These are phyloP conservation scores for Daubentonia madagascariensis DNA, from an alignment of 2,113 vertebrate genomes.

Conservation along the genomic window DNA sequence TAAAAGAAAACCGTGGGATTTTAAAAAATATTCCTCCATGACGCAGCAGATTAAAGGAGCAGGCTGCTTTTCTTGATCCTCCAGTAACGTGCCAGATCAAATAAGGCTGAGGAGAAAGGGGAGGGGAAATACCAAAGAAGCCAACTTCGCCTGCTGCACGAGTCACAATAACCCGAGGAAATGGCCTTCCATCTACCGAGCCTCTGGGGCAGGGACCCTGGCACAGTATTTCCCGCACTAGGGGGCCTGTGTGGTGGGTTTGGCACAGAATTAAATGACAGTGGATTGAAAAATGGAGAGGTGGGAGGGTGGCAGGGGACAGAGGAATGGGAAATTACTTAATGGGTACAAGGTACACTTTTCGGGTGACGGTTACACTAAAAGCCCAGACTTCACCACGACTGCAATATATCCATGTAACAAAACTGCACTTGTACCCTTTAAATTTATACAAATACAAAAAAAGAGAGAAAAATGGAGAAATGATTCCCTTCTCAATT, in stretches of 20 bases:
- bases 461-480: too few species aligned
- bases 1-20: constrained; percentile 17
- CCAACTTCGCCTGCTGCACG: neutral
- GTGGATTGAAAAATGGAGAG: neutral
- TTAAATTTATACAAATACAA: too few species aligned
- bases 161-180: neutral
- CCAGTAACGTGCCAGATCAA: neutral
- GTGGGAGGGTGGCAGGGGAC: too few species aligned
- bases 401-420: too few species aligned
- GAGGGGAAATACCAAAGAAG: neutral
- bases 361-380: too few species aligned
- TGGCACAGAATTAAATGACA: neutral
- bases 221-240: fast-evolving
- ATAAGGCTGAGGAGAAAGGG: neutral
- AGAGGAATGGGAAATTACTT: too few species aligned
- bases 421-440: too few species aligned
- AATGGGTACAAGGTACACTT: too few species aligned
- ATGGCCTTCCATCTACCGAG: neutral
- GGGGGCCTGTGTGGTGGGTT: fast-evolving
- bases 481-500: neutral
- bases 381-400: too few species aligned
- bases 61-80: neutral
- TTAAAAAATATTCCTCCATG: neutral
- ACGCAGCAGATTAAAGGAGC: neutral
- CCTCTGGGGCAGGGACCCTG: neutral